Evolutionary conservation across 2,888 invertebrate genomes (phyloP).

Genomic region (Augochlorella aurata): DNA sequence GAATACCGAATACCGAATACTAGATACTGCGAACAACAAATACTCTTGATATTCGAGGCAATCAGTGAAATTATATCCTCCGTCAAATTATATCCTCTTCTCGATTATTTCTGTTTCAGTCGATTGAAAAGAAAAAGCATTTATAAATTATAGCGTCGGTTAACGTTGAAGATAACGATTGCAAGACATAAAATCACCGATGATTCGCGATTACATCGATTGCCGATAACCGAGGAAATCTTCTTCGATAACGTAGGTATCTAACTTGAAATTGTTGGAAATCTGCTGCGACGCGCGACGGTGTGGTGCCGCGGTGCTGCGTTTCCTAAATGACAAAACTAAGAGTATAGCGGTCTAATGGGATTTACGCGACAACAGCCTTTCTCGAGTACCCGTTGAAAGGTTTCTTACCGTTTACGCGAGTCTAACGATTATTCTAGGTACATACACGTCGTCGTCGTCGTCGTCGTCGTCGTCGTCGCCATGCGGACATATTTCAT

Average conservation of each 20-base stretch:
- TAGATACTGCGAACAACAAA: too few species aligned
- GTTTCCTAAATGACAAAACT: background rate
- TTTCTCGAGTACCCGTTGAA: background rate
- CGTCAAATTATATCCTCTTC: background rate
- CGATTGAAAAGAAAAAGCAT: background rate
- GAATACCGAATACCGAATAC: too few species aligned
- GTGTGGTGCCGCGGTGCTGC: too few species aligned
- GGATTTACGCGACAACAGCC: background rate
- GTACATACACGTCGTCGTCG: too few species aligned
- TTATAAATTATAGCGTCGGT: background rate
- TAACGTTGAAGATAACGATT: too few species aligned
- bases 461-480: too few species aligned
- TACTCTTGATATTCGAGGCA: background rate
- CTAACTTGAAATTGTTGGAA: background rate
- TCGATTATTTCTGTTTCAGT: background rate
- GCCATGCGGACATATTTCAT: too few species aligned
- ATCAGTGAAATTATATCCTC: background rate
- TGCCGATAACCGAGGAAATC: slow-evolving; percentile 2
- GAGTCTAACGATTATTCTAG: background rate
- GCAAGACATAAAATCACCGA: background rate
- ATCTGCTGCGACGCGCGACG: background rate
- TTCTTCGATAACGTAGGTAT: slow-evolving; percentile 5
- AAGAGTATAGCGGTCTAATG: background rate
- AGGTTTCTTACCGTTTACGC: background rate
- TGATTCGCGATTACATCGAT: background rate